Evolutionary conservation across 2,888 invertebrate genomes (phyloP), one percentile per base, ranked within the genome.

Genomic region (Pyralis farinalis): DNA sequence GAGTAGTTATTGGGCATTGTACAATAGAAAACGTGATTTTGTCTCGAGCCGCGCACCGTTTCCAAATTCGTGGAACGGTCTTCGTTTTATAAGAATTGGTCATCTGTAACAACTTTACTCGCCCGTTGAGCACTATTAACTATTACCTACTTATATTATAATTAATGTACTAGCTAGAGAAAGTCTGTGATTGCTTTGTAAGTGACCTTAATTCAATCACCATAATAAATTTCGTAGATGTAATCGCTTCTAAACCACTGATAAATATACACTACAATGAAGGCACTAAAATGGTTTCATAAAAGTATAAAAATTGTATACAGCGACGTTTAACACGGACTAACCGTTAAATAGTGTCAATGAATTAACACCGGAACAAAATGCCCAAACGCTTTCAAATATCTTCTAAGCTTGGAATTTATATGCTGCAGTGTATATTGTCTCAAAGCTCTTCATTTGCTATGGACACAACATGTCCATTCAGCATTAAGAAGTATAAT

Each of bases 1-100:
- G 71, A 64, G 63, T 66, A 68, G 62, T 67, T 69, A 71, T 75
- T 75, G 69, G 58, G 66, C 60, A 77, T 79, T 79, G 79, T 74
- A 79, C 80, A 81, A 73, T 73, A 59, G 65, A 73, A 77, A 78
- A 79, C 81, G 78, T 80, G 79, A 80, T 76, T 71, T 70, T 65
- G 74, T 64, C 72, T 71, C 73, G 69, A 72, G 71, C 72, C 67
- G 70, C 71, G 71, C 74, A 65, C 62, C 47, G 58, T 64, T 70
- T 66, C 56, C 52, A 50, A 70, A 71, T 65, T 73, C 57, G 61
- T 70, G 65, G 58, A 75, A 65, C 66, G 59, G 60, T 65, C 62
- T 57, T 53, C 51, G 25, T 25, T 56, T 53, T 49, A 57, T 63
- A 53, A 54, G 51, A 51, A 53, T 58, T 51, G 46, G 50, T 40